Percentiles rank a stretch among this genome's conserved stretches.
phyloP scores from a whole-genome alignment of 2,113 vertebrate species.

The Ceuthmochares aereus region DNA sequence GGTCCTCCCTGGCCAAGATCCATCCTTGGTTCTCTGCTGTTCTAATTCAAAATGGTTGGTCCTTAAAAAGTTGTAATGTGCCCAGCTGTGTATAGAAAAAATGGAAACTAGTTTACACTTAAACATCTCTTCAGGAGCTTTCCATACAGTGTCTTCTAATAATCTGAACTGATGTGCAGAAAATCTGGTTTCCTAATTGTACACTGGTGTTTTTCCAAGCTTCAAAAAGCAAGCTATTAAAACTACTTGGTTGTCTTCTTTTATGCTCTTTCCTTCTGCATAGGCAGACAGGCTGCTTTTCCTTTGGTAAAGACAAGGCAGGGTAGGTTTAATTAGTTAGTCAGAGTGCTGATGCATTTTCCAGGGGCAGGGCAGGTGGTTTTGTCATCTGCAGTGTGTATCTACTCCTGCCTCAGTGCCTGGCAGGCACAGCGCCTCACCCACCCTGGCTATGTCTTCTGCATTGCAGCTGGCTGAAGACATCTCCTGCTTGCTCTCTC shows the following conservation, averaged over 20 bases:
- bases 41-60: not conserved
- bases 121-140: not conserved
- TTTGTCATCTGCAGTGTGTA: not conserved
- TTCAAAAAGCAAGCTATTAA: not conserved
- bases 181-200: not conserved
- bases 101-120: not conserved
- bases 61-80: not conserved
- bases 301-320: not conserved
- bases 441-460: not conserved
- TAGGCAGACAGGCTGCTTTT: not conserved
- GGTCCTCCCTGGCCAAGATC: not conserved
- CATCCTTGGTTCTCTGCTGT: not conserved
- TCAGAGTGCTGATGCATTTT: not conserved
- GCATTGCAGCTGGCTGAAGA: not conserved
- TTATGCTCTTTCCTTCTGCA: not conserved
- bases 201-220: not conserved
- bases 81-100: not conserved
- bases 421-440: not conserved
- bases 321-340: not conserved
- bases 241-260: not conserved
- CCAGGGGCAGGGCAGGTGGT: slow-evolving; percentile 1
- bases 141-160: not conserved
- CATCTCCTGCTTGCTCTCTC: not conserved
- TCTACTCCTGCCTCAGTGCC: not conserved
- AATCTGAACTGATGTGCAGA: not conserved